Conservation (phyloP, 2,888 invertebrate genomes). For the Lochmaea capreae region DNA sequence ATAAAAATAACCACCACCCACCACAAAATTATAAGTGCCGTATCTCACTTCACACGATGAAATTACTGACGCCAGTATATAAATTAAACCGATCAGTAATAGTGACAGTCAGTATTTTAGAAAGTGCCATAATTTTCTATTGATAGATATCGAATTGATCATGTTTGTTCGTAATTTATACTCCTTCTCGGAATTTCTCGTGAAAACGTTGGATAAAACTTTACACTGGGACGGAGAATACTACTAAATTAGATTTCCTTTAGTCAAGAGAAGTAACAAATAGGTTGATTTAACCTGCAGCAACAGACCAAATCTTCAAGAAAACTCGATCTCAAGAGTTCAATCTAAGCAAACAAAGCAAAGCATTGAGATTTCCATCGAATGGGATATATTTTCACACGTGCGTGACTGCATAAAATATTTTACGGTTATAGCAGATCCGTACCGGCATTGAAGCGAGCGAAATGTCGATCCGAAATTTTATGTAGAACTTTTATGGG, state of each 20-base stretch:
- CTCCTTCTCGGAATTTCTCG: too few relatives aligned
- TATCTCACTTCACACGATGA: too few relatives aligned
- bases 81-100: too few relatives aligned
- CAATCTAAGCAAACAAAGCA: constrained; percentile 36
- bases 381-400: constrained; percentile 40
- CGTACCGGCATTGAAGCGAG: constrained; percentile 27
- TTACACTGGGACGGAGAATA: background rate
- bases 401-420: constrained; percentile 45
- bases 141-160: too few relatives aligned
- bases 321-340: background rate
- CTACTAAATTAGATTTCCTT: background rate
- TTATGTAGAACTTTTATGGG: constrained; percentile 44
- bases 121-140: too few relatives aligned
- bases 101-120: too few relatives aligned
- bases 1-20: too few relatives aligned
- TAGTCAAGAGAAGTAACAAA: constrained; percentile 1
- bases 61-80: too few relatives aligned
- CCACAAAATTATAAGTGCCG: too few relatives aligned
- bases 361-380: constrained; percentile 39
- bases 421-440: constrained; percentile 45
- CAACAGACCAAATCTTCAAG: background rate
- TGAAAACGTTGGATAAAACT: too few relatives aligned
- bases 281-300: constrained; percentile 18
- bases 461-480: constrained; percentile 41
- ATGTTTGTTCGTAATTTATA: too few relatives aligned